Evolutionary conservation across 2,888 invertebrate genomes (phyloP).

Genomic region (Drosophila austrosaltans): DNA sequence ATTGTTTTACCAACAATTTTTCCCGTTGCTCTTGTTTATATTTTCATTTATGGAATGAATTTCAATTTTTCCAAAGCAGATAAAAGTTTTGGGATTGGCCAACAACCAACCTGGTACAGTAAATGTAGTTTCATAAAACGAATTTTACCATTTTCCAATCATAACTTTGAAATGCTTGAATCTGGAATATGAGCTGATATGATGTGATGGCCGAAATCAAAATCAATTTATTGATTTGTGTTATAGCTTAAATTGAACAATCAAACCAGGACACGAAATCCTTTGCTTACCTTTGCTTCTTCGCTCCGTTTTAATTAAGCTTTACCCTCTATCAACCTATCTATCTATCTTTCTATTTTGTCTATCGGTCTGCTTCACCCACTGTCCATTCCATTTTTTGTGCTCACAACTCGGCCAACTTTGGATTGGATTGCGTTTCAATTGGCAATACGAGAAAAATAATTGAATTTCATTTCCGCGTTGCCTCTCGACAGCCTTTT

Average conservation of each 20-base stretch:
- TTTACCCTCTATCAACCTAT: not conserved
- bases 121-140: not conserved
- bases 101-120: not conserved
- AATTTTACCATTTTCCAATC: not conserved
- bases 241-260: conserved; percentile 9
- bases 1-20: not conserved
- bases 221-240: conserved; percentile 9
- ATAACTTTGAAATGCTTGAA: not conserved
- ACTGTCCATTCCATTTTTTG: not conserved
- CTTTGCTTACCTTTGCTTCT: not conserved
- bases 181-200: not conserved
- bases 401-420: conserved; percentile 3
- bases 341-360: not conserved
- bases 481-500: not conserved
- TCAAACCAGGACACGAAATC: not conserved
- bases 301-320: conserved; percentile 3
- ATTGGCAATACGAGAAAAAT: conserved; percentile 19
- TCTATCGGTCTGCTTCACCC: not conserved
- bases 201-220: conserved; percentile 4
- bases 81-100: not conserved
- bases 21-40: not conserved
- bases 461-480: conserved; percentile 42
- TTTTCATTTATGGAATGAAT: conserved; percentile 9
- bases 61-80: not conserved
- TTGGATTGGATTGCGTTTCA: conserved; percentile 17